phyloP scores from a whole-genome alignment of 92 coral and sea anemone genomes.

The Epizoanthus scotinus region DNA sequence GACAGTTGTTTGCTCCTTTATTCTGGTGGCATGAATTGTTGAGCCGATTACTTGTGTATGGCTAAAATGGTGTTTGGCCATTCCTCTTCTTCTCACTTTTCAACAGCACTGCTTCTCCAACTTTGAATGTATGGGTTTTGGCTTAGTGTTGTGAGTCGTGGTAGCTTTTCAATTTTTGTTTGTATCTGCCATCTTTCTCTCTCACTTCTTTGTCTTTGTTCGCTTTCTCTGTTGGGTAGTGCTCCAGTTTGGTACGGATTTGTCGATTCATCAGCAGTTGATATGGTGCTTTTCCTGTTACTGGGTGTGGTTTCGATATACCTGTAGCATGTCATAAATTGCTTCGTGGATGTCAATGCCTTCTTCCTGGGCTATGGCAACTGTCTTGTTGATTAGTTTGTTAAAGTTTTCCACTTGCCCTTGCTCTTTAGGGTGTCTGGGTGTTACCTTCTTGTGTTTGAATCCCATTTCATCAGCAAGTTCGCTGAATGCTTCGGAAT shows the following conservation, averaged over 20 bases:
- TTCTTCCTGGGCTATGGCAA: conserved; percentile 44
- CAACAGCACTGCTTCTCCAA: conserved; percentile 57
- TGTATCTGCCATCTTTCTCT: conserved; percentile 41
- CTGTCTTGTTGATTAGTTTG: conserved; percentile 59
- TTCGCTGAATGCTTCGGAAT: conserved; percentile 19
- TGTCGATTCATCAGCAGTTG: conserved; percentile 47
- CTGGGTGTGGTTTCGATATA: conserved; percentile 64
- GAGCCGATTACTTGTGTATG: conserved; percentile 11
- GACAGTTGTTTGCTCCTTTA: conserved; percentile 34
- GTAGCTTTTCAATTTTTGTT: conserved; percentile 41
- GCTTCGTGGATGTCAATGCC: conserved; percentile 52
- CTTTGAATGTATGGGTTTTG: conserved; percentile 40
- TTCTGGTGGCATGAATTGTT: not conserved
- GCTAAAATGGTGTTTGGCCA: conserved; percentile 56
- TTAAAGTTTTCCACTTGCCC: conserved; percentile 58
- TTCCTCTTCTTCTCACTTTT: conserved; percentile 57
- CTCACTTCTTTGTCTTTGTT: conserved; percentile 46
- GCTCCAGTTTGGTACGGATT: conserved; percentile 53
- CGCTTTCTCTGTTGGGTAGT: conserved; percentile 47
- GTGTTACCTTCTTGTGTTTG: conserved; percentile 36
- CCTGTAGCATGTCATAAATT: conserved; percentile 62
- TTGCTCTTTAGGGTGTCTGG: conserved; percentile 37
- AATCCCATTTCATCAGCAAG: conserved; percentile 31
- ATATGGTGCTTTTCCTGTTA: conserved; percentile 53
- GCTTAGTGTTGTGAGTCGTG: conserved; percentile 57